A percentile compares a stretch with the other conserved stretches of the same genome.
Evolutionary conservation across 2,113 vertebrate species (phyloP).

Genomic region (Notechis scutatus): DNA sequence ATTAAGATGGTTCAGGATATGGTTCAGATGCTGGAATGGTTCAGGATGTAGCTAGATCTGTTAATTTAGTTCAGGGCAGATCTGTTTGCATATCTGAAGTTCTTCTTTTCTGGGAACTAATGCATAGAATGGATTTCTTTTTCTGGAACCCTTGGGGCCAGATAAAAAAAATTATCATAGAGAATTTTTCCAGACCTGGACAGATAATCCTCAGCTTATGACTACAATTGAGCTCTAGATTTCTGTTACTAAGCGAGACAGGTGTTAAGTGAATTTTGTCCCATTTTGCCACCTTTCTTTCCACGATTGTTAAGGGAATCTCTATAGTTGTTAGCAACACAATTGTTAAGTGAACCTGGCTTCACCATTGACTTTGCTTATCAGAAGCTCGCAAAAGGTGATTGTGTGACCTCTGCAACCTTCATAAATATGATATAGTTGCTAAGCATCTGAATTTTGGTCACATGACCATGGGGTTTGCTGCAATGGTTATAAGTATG

Average conservation of each 20-base stretch:
- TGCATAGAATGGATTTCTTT: background rate
- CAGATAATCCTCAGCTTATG: background rate
- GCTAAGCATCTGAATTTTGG: background rate
- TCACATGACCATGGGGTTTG: background rate
- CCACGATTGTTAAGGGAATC: background rate
- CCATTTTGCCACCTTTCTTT: background rate
- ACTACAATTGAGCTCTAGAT: background rate
- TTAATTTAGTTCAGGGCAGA: background rate
- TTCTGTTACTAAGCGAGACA: background rate
- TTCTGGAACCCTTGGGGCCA: background rate
- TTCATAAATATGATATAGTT: background rate
- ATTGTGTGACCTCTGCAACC: background rate
- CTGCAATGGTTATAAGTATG: background rate
- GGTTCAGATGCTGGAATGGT: background rate
- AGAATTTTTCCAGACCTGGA: background rate
- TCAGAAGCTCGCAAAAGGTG: background rate
- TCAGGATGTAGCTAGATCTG: background rate
- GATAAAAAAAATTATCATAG: background rate
- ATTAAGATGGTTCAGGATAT: background rate
- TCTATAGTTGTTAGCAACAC: background rate
- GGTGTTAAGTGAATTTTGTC: background rate
- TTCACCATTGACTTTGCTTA: background rate
- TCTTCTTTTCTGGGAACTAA: background rate
- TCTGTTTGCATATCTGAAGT: background rate
- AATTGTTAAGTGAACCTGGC: background rate